phyloP scores from a whole-genome alignment of 2,113 vertebrate species.

The Atractosteus spatula region DNA sequence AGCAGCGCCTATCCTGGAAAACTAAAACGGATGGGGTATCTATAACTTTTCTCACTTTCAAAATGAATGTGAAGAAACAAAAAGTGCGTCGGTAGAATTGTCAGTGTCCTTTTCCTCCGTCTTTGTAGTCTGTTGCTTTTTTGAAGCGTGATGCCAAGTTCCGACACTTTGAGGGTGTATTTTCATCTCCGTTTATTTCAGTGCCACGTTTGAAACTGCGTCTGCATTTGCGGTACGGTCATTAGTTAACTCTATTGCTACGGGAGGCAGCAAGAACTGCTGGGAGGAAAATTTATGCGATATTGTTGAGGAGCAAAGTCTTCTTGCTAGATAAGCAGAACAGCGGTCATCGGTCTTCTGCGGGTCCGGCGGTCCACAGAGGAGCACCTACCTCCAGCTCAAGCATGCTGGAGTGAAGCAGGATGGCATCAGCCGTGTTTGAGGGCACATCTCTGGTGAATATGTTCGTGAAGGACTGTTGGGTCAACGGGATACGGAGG shows the following conservation, averaged over 20 bases:
- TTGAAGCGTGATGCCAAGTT: too few relatives aligned
- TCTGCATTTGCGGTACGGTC: constrained; percentile 24
- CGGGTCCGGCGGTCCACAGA: neutral
- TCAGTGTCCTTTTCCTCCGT: too few relatives aligned
- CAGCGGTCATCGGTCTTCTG: neutral
- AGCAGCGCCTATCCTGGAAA: too few relatives aligned
- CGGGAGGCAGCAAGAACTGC: neutral
- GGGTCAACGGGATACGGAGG: constrained; percentile 91
- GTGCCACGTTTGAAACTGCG: constrained; percentile 58
- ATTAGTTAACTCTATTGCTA: neutral
- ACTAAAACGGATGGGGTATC: too few relatives aligned
- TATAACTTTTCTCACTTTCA: too few relatives aligned
- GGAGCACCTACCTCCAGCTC: neutral
- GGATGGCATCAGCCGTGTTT: constrained; percentile 95
- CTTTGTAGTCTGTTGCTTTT: too few relatives aligned
- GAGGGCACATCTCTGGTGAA: constrained; percentile 95
- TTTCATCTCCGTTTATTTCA: neutral
- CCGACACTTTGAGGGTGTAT: too few relatives aligned
- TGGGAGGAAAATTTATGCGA: neutral
- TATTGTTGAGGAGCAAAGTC: neutral
- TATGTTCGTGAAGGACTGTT: constrained; percentile 95
- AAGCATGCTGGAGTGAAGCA: constrained; percentile 57
- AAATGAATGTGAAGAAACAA: too few relatives aligned
- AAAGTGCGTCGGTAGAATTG: too few relatives aligned
- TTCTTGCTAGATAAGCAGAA: neutral